A percentile compares a stretch with the other conserved stretches of the same genome.
These are phyloP conservation scores for Euborellia annulipes DNA, from an alignment of 1,140 invertebrate genomes.

Conservation along the genomic window DNA sequence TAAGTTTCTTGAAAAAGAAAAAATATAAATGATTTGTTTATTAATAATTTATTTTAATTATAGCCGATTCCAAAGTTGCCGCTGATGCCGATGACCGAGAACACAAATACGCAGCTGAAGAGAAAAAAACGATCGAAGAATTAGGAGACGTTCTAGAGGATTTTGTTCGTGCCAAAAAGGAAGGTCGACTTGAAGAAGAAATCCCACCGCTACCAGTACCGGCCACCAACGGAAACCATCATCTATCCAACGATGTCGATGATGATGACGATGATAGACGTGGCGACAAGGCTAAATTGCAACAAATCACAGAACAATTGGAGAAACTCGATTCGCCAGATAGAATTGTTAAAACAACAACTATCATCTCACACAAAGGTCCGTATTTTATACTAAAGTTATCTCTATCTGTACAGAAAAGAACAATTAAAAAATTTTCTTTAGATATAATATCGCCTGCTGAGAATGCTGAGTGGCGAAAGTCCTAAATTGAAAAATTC, in stretches of 20 bases:
- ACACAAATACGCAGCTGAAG: conserved; percentile 18
- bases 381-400: too few relatives aligned
- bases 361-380: too few relatives aligned
- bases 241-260: conserved; percentile 5
- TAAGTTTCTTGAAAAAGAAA: neutral
- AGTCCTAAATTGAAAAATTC: too few relatives aligned
- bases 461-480: too few relatives aligned
- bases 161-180: too few relatives aligned
- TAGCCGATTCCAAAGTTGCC: neutral
- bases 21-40: neutral
- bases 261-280: conserved; percentile 9
- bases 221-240: conserved; percentile 5
- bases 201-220: conserved; percentile 15
- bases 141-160: conserved; percentile 8
- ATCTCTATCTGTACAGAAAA: too few relatives aligned
- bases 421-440: too few relatives aligned
- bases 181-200: too few relatives aligned
- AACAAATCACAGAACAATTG: too few relatives aligned
- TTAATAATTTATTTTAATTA: neutral
- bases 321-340: too few relatives aligned
- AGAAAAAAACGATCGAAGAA: conserved; percentile 16
- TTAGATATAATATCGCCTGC: too few relatives aligned
- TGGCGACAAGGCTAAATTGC: conserved; percentile 7
- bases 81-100: neutral
- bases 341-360: too few relatives aligned